Percentiles rank a stretch among this genome's conserved stretches.
Evolutionary conservation across 2,888 invertebrate species (phyloP).

Genomic region (Thereva unica): DNA sequence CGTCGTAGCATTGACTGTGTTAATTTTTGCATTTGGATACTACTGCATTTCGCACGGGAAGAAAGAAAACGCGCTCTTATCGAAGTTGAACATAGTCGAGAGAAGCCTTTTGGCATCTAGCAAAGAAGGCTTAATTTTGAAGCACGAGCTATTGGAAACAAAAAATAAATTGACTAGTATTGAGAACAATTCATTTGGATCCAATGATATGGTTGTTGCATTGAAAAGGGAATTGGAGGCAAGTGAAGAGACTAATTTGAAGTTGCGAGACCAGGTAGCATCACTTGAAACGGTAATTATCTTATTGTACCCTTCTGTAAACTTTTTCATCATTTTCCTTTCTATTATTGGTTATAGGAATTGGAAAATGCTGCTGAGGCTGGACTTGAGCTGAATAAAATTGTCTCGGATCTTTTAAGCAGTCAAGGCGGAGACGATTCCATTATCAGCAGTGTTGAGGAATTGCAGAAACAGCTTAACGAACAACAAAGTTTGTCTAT

Average conservation of each 20-base stretch:
- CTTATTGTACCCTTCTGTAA: neutral
- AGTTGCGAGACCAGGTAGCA: constrained; percentile 69
- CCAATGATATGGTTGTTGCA: constrained; percentile 72
- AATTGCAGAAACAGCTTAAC: constrained; percentile 67
- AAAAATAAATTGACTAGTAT: constrained; percentile 66
- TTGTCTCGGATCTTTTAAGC: constrained; percentile 68
- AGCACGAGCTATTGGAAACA: constrained; percentile 65
- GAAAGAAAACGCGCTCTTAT: constrained; percentile 71
- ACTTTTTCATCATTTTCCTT: constrained; percentile 1
- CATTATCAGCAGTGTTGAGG: constrained; percentile 67
- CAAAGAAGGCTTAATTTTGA: constrained; percentile 69
- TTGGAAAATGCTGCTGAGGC: constrained; percentile 82
- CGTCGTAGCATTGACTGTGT: constrained; percentile 72
- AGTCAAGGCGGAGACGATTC: constrained; percentile 70
- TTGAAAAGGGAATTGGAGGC: constrained; percentile 69
- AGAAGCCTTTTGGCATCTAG: constrained; percentile 64
- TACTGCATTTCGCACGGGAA: constrained; percentile 77
- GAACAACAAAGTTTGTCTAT: constrained; percentile 63
- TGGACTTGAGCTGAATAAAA: constrained; percentile 72
- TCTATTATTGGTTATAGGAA: constrained; percentile 57
- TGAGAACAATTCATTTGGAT: constrained; percentile 72
- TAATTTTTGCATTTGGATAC: constrained; percentile 75
- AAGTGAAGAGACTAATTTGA: constrained; percentile 57
- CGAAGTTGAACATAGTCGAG: constrained; percentile 68
- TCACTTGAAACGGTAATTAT: constrained; percentile 66